Base-by-base conservation (phyloP, 2,797 vertebrate species). In the Sebastes aleutianus region DNA sequence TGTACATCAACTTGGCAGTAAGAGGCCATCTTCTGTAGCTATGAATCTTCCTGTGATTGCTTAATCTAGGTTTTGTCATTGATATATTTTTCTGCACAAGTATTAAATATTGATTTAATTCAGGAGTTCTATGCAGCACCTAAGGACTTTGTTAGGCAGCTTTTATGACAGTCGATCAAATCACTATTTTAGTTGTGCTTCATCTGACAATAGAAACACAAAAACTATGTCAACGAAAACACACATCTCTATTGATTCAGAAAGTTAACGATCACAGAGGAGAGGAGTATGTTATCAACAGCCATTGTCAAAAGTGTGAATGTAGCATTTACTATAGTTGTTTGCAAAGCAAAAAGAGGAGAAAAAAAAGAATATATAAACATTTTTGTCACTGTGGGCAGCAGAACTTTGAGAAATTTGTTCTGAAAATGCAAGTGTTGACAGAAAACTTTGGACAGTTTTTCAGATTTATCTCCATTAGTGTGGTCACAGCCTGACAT, bases 381-480 rank as follows among this genome's bases (percentile, higher is more conserved):
- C 8, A 61, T 39, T 50, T 50, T 62, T 70, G 4, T 79, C 43
- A 36, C 12, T 58, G 24, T n/a, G 27, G 8, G 36, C 56, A 58
- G 12, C 3, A 18, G 31, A 73, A 53, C 36, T n/a, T 58, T 43
- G 14, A 3, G 29, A 65, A 31, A 79, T 34, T 14, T 13, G 61
- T 68, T 53, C 54, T 14, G 54, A 76, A 76, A 78, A 57, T n/a
- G 54, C 12, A 34, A 32, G 8, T 5, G 26, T 36, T 67, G 39
- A 78, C 24, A 27, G 80, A 76, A 78, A 76, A 72, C 32, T 24
- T 31, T 76, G 2, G 11, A 13, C 12, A 36, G 31, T 22, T 13
- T 72, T 63, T 73, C 57, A 79, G 54, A 78, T 76, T 66, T 32
- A 57, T 78, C 67, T 76, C 63, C 20, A 26, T 82, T 61, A 77